Evolutionary conservation across 2,797 vertebrate genomes (phyloP).

Genomic region (Ficedula albicollis): DNA sequence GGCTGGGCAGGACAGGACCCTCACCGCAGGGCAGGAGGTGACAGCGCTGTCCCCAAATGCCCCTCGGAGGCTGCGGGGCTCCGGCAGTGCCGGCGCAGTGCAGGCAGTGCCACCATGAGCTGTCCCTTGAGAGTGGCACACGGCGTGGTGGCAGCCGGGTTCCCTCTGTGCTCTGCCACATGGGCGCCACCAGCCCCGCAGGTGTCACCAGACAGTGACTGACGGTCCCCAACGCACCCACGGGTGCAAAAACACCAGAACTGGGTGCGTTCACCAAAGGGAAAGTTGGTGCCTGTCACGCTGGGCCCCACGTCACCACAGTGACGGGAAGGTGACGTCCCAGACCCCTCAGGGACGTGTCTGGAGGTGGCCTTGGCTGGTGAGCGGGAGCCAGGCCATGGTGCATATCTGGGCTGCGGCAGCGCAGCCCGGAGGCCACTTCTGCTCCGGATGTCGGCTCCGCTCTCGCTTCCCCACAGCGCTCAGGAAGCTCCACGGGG

Average conservation of each 20-base stretch:
- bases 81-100: accelerated
- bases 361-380: neutral
- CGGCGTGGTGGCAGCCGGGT: accelerated
- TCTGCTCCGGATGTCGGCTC: conserved; percentile 48
- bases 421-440: neutral
- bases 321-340: neutral
- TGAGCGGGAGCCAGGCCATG: neutral
- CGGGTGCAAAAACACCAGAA: accelerated
- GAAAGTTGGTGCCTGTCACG: accelerated
- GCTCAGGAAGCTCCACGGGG: conserved; percentile 20
- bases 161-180: neutral
- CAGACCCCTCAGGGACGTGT: neutral
- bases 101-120: accelerated
- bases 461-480: neutral
- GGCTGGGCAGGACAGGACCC: neutral
- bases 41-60: conserved; percentile 25
- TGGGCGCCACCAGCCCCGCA: accelerated
- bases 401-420: neutral
- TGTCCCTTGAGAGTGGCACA: accelerated
- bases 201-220: neutral
- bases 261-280: accelerated
- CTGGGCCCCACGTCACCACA: neutral
- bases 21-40: conserved; percentile 4
- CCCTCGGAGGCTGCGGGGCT: neutral
- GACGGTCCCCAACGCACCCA: accelerated